Conservation (phyloP, 2,888 invertebrate species). For the Epsilonema sp. region DNA sequence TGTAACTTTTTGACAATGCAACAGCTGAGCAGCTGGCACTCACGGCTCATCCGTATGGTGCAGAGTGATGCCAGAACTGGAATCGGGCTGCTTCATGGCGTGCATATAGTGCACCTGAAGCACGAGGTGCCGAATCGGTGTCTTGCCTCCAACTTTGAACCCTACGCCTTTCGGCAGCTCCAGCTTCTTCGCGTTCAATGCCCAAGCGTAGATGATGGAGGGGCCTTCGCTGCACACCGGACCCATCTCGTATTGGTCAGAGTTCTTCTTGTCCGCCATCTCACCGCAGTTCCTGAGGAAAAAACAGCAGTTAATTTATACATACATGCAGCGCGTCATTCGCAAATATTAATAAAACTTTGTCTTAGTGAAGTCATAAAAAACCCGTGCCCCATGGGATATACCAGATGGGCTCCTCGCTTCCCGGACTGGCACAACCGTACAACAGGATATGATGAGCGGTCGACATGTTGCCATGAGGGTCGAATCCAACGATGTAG, state of each 20-base stretch:
- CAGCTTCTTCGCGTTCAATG: conserved; percentile 63
- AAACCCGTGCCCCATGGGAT: conserved; percentile 13
- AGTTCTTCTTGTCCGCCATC: conserved; percentile 43
- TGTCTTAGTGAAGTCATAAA: neutral
- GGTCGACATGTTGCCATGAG: conserved; percentile 68
- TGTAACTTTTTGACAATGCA: no score
- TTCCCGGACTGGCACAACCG: conserved; percentile 62
- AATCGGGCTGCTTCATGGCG: conserved; percentile 39
- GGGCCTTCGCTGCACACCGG: conserved; percentile 50
- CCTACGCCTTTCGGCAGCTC: conserved; percentile 65
- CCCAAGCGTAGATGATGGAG: conserved; percentile 70
- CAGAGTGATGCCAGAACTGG: conserved; percentile 61
- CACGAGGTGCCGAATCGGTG: conserved; percentile 65
- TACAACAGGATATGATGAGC: conserved; percentile 84
- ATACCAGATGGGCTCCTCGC: conserved; percentile 51
- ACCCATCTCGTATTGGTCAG: conserved; percentile 32
- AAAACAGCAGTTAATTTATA: conserved; percentile 3
- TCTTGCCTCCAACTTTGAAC: conserved; percentile 65
- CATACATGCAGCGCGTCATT: conserved; percentile 21
- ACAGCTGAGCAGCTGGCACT: no score
- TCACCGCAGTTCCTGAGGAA: conserved; percentile 64
- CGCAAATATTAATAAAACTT: conserved; percentile 2
- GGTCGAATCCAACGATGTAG: conserved; percentile 73
- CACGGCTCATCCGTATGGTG: conserved; percentile 53
- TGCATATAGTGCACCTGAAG: conserved; percentile 66